phyloP scores from a whole-genome alignment of 1,140 invertebrate species.

The Drosophila lacertosa region DNA sequence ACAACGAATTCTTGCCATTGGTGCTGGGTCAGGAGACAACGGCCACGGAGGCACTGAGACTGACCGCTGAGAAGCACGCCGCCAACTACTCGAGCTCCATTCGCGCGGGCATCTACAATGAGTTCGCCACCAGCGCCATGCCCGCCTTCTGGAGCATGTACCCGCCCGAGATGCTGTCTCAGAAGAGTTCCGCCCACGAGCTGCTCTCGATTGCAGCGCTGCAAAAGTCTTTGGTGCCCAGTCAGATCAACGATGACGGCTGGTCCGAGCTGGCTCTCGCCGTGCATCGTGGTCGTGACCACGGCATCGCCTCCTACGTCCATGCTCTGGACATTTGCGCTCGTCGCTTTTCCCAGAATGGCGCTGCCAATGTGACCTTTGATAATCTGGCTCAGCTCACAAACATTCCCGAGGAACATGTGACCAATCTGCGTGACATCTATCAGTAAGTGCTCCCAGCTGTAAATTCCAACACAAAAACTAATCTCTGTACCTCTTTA shows the following conservation, averaged over 20 bases:
- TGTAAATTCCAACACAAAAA: neutral
- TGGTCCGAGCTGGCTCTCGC: slow-evolving; percentile 86
- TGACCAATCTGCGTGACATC: slow-evolving; percentile 76
- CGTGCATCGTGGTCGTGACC: slow-evolving; percentile 92
- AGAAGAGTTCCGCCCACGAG: slow-evolving; percentile 81
- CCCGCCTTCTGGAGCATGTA: slow-evolving; percentile 91
- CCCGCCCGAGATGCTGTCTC: slow-evolving; percentile 84
- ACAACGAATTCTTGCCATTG: slow-evolving; percentile 93
- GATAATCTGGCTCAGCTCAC: slow-evolving; percentile 54
- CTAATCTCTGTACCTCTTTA: slow-evolving; percentile 59
- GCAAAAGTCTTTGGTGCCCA: slow-evolving; percentile 82
- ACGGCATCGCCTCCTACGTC: slow-evolving; percentile 94
- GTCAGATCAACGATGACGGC: slow-evolving; percentile 68
- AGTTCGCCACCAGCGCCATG: slow-evolving; percentile 90
- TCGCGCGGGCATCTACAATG: slow-evolving; percentile 85
- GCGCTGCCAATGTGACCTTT: slow-evolving; percentile 69
- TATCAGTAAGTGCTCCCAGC: slow-evolving; percentile 63
- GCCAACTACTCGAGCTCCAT: slow-evolving; percentile 92
- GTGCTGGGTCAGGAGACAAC: slow-evolving; percentile 87
- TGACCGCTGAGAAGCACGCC: slow-evolving; percentile 77
- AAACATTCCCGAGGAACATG: slow-evolving; percentile 78
- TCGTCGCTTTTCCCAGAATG: slow-evolving; percentile 84
- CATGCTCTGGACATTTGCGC: slow-evolving; percentile 87
- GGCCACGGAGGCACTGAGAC: slow-evolving; percentile 82
- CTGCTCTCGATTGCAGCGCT: slow-evolving; percentile 85